Evolutionary conservation across 2,888 invertebrate species (phyloP).

Genomic region (Sepiola atlantica): DNA sequence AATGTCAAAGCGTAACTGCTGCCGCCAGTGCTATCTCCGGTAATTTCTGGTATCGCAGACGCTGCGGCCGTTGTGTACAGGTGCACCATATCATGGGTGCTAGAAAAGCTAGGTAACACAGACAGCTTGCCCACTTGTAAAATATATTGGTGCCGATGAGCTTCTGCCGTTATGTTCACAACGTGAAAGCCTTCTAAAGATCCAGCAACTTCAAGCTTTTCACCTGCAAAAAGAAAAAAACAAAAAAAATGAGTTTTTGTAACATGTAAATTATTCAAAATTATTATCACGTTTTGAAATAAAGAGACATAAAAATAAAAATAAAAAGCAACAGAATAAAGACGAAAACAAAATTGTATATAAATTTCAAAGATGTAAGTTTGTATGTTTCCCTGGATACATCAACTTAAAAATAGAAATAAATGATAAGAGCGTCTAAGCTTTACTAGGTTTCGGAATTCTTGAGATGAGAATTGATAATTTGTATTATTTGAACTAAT

Average conservation of each 20-base stretch:
- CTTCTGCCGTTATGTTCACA: conserved; percentile 88
- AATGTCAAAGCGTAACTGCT: conserved; percentile 42
- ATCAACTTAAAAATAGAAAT: too few species aligned
- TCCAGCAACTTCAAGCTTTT: conserved; percentile 83
- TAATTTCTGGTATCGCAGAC: background rate
- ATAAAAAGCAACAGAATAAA: conserved; percentile 12
- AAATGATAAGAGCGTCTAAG: too few species aligned
- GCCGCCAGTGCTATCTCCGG: background rate
- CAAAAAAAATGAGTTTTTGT: too few species aligned
- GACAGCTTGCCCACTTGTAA: conserved; percentile 55
- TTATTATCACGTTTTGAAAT: background rate
- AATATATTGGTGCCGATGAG: conserved; percentile 88
- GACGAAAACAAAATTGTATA: too few species aligned
- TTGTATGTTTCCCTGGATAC: too few species aligned
- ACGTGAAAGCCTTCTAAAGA: conserved; percentile 92
- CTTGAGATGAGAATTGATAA: too few species aligned
- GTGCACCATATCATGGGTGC: conserved; percentile 77
- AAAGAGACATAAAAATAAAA: conserved; percentile 47
- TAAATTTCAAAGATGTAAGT: too few species aligned
- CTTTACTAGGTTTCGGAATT: too few species aligned
- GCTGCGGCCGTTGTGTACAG: background rate
- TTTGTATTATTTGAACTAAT: too few species aligned
- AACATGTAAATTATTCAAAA: too few species aligned
- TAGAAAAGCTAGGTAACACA: conserved; percentile 83
- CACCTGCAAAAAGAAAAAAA: conserved; percentile 76